Evolutionary conservation across 2,113 vertebrate species (phyloP).

Genomic region (Raja brachyura): DNA sequence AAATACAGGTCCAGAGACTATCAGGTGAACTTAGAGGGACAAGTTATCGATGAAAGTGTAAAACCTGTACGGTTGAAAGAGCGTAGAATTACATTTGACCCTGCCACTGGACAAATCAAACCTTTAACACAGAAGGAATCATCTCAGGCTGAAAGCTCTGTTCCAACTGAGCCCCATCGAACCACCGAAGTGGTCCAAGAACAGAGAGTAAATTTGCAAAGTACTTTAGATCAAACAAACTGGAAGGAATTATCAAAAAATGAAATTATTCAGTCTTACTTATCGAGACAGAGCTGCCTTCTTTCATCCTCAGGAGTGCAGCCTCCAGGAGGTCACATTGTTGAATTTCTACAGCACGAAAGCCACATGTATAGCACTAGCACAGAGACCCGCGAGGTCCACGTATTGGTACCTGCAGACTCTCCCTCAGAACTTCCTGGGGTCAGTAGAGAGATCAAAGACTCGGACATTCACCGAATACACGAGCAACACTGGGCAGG

Average conservation of each 20-base stretch:
- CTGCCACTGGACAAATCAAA: slow-evolving; percentile 82
- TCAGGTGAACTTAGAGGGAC: slow-evolving; percentile 62
- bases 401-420: slow-evolving; percentile 62
- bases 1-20: slow-evolving; percentile 71
- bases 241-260: slow-evolving; percentile 86
- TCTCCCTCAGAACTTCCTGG: slow-evolving; percentile 70
- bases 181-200: slow-evolving; percentile 66
- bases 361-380: slow-evolving; percentile 54
- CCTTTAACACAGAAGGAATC: slow-evolving; percentile 69
- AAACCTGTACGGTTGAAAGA: slow-evolving; percentile 87
- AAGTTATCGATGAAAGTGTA: slow-evolving; percentile 59
- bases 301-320: slow-evolving; percentile 74
- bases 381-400: slow-evolving; percentile 64
- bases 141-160: slow-evolving; percentile 54
- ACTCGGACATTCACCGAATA: slow-evolving; percentile 71
- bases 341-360: slow-evolving; percentile 77
- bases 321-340: slow-evolving; percentile 71
- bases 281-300: slow-evolving; percentile 83
- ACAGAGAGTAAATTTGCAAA: slow-evolving; percentile 62
- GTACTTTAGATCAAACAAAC: slow-evolving; percentile 83
- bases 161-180: slow-evolving; percentile 62
- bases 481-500: slow-evolving; percentile 75
- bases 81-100: slow-evolving; percentile 80
- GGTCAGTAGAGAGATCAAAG: slow-evolving; percentile 64
- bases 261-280: slow-evolving; percentile 86